phyloP scores from a whole-genome alignment of 2,113 vertebrate species.

The Turnix velox region DNA sequence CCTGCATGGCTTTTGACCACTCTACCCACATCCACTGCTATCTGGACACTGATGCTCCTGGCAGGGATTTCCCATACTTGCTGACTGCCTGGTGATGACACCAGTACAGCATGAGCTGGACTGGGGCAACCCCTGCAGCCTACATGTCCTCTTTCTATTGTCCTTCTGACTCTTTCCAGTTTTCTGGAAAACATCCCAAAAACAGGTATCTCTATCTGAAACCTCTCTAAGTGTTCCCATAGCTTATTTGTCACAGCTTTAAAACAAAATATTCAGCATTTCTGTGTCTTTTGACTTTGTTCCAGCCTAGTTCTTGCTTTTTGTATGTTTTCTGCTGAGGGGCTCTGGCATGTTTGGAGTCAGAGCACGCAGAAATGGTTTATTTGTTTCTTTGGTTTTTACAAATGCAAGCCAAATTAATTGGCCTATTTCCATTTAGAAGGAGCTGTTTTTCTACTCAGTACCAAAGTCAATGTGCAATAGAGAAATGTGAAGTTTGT shows the following conservation, averaged over 20 bases:
- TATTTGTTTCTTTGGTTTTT: not conserved
- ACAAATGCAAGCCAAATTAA: not conserved
- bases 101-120: not conserved
- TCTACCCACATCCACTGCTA: accelerated
- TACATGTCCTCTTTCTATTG: not conserved
- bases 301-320: not conserved
- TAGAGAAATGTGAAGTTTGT: not conserved
- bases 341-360: not conserved
- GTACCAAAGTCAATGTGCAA: not conserved
- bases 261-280: not conserved
- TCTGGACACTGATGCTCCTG: accelerated
- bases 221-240: not conserved
- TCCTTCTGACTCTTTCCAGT: not conserved
- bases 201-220: not conserved
- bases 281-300: not conserved
- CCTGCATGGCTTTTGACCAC: not conserved
- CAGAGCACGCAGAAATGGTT: not conserved
- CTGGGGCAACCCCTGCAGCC: not conserved
- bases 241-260: not conserved
- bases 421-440: not conserved
- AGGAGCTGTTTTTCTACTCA: not conserved
- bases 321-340: not conserved
- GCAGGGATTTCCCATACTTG: not conserved
- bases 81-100: accelerated
- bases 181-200: not conserved